Evolutionary conservation across 1,140 invertebrate genomes (phyloP).

Genomic region (Pseudomyrmex flavicornis): DNA sequence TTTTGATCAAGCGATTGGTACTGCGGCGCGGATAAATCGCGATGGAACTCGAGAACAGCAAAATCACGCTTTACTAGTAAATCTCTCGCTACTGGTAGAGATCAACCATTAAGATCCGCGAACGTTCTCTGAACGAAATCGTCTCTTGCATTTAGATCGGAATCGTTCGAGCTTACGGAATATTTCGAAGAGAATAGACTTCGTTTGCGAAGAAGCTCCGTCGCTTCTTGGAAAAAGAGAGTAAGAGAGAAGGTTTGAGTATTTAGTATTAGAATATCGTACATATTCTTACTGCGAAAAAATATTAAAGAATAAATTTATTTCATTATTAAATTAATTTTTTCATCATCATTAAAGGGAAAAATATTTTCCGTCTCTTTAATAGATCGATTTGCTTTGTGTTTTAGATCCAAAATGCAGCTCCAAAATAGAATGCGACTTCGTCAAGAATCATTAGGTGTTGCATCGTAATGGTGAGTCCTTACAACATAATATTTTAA

Average conservation of each 20-base stretch:
- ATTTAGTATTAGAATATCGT: background rate
- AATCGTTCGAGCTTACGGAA: slow-evolving; percentile 50
- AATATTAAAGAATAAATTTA: too few species aligned
- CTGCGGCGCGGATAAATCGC: slow-evolving; percentile 36
- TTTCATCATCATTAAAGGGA: too few species aligned
- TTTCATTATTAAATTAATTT: too few species aligned
- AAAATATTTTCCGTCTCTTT: too few species aligned
- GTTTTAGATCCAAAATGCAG: too few species aligned
- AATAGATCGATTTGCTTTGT: too few species aligned
- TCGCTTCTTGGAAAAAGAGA: background rate
- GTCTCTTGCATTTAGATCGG: slow-evolving; percentile 54
- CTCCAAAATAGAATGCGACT: background rate
- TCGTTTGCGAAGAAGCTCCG: slow-evolving; percentile 4
- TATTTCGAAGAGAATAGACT: slow-evolving; percentile 46
- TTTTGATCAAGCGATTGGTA: slow-evolving; percentile 31
- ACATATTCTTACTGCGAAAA: too few species aligned
- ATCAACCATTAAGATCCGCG: slow-evolving; percentile 50
- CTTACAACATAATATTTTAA: slow-evolving; percentile 15
- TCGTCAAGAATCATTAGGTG: background rate
- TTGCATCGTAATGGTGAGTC: background rate
- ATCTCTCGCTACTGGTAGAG: slow-evolving; percentile 51
- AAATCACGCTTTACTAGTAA: slow-evolving; percentile 54
- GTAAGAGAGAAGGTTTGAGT: background rate
- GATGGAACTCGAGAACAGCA: slow-evolving; percentile 31
- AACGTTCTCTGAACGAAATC: slow-evolving; percentile 42